Conservation (phyloP, 2,113 vertebrate genomes). For the Melozone crissalis region DNA sequence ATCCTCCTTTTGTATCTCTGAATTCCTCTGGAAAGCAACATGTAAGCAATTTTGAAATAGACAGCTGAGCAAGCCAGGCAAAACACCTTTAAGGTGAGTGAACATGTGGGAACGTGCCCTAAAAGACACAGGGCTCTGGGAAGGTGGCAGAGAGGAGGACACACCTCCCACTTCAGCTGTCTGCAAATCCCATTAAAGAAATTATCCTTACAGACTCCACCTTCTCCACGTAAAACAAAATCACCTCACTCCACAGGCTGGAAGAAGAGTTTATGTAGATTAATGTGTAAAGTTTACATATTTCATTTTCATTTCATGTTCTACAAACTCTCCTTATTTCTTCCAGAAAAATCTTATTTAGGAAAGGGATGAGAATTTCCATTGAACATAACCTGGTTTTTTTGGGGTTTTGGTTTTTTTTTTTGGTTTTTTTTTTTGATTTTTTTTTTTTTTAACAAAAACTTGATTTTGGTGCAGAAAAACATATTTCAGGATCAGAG, state of each 20-base stretch:
- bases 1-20: neutral
- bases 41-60: neutral
- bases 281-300: neutral
- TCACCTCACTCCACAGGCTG: neutral
- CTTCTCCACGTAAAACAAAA: neutral
- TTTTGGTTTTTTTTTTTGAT: too few relatives aligned
- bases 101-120: constrained; percentile 13
- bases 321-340: neutral
- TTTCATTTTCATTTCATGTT: neutral
- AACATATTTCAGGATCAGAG: neutral
- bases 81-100: neutral
- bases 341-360: neutral
- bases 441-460: neutral
- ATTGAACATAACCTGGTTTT: neutral
- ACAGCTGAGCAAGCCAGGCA: neutral
- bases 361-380: neutral
- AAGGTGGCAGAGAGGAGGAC: neutral
- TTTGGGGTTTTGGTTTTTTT: too few relatives aligned
- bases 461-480: neutral
- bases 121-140: neutral
- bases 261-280: neutral
- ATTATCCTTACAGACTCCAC: constrained; percentile 22
- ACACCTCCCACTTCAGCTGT: constrained; percentile 16
- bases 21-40: neutral
- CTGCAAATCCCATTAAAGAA: constrained; percentile 40